Evolutionary conservation across 35 echinoderm and acorn worm genomes (phyloP).

Genomic region (Apostichopus parvimensis): DNA sequence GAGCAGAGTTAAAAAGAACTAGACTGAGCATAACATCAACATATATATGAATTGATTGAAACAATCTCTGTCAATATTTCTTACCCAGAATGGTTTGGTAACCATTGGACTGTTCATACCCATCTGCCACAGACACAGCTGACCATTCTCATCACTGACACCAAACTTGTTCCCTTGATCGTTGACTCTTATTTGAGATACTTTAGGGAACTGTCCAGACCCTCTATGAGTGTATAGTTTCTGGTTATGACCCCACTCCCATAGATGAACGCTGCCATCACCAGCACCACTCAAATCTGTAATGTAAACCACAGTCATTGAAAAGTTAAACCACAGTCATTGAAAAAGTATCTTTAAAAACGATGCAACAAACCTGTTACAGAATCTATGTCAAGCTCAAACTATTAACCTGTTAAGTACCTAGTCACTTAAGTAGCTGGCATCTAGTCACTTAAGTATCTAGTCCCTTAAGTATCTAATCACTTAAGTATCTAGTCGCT

Average conservation of each 20-base stretch:
- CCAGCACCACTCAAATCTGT: constrained; percentile 92
- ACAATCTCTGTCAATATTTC: neutral
- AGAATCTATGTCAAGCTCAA: too few species aligned
- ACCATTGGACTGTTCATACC: constrained; percentile 82
- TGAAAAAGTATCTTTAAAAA: too few species aligned
- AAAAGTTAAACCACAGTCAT: too few species aligned
- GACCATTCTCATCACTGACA: constrained; percentile 89
- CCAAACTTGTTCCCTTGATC: constrained; percentile 98
- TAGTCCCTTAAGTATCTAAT: too few species aligned
- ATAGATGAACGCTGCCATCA: constrained; percentile 95
- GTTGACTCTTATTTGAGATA: constrained; percentile 88
- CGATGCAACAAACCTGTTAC: too few species aligned
- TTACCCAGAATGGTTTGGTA: constrained; percentile 96
- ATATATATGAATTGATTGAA: too few species aligned
- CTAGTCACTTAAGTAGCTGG: too few species aligned
- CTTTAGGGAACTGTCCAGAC: constrained; percentile 87
- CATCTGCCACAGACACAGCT: constrained; percentile 92
- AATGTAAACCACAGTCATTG: neutral
- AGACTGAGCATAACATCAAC: too few species aligned
- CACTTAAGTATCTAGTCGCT: too few species aligned
- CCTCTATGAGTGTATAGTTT: constrained; percentile 83
- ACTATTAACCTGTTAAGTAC: neutral
- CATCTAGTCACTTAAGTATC: too few species aligned
- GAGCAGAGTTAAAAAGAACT: too few species aligned
- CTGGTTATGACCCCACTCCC: constrained; percentile 97